Base-by-base conservation (phyloP, 2,888 invertebrate genomes). In the Ophion ellenae region DNA sequence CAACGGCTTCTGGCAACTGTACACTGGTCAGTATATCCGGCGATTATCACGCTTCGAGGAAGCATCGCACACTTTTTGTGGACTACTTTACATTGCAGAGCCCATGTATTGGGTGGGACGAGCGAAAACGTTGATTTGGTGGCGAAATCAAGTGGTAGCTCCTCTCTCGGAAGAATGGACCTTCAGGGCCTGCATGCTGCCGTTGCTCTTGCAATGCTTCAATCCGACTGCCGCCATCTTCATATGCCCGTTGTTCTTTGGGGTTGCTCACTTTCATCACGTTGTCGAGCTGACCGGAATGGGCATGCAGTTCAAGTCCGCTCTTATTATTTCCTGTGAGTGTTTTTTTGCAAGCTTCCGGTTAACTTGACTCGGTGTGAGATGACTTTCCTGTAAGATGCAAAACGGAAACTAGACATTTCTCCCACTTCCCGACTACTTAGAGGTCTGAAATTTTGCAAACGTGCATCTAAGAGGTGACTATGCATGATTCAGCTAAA, bases 141-240 rank as follows among this genome's bases (percentile, higher is more conserved):
- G 98, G 90, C 95, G 99, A 85, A 98, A 98, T 93, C 97, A 98
- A 92, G 94, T 99, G 45, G 97, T 99, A 90, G 99, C 99, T 0
- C 99, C 99, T 0, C 93, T 99, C 75, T 98, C 98, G 82, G 99
- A 99, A 94, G 99, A 99, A 94, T 98, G 99, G 95, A 98, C 98
- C 9, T 99, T 98, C 94, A 95, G 99, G 88, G 98, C 98, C 0
- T 99, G 99, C 92, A 99, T 99, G 98, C 95, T 99, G 94, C 98
- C 99, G 5, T 94, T 99, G 63, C 95, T 99, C 64, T 94, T 98
- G 88, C 98, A 98, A 92, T 97, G 97, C 92, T 96, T 98, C 90
- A 94, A 96, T 40, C 97, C 97, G 0, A 94, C 96, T 53, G 96
- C 95, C 83, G 97, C 98, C 32, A 96, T 99, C 69, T 96, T 98